These are phyloP conservation scores for Mastomys coucha DNA, from an alignment of 2,113 vertebrate genomes.

Conservation along the genomic window DNA sequence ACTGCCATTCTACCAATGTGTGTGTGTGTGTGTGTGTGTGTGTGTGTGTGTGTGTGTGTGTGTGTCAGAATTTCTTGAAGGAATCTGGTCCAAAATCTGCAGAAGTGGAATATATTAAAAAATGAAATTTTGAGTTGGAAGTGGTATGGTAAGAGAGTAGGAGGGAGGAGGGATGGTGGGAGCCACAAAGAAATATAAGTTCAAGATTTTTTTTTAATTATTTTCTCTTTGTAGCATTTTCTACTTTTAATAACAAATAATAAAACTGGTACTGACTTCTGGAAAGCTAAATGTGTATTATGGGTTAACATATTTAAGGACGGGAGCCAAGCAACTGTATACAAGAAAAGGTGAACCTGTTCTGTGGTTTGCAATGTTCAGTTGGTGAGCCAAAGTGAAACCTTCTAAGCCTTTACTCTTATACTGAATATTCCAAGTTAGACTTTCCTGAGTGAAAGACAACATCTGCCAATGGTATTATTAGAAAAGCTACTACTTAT, in stretches of 20 bases:
- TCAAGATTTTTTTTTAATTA: neutral
- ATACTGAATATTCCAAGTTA: neutral
- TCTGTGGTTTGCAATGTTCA: neutral
- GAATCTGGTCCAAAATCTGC: neutral
- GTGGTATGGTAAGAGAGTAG: neutral
- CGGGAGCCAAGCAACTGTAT: neutral
- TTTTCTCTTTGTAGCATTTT: slow-evolving; percentile 1
- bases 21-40: neutral
- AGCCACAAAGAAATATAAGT: neutral
- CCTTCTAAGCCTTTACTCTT: neutral
- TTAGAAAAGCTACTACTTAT: slow-evolving; percentile 12
- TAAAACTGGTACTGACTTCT: neutral
- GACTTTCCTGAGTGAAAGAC: slow-evolving; percentile 40
- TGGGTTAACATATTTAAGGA: neutral
- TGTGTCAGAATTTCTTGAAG: neutral
- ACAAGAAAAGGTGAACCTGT: neutral
- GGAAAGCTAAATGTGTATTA: neutral
- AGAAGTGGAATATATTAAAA: neutral
- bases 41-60: neutral
- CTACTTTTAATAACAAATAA: neutral
- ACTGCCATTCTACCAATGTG: neutral
- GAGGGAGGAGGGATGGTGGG: neutral
- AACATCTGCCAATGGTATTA: neutral
- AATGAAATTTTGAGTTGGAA: neutral
- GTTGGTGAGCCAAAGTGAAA: neutral